These are phyloP conservation scores for Hyperopisus bebe DNA, from an alignment of 2,113 vertebrate genomes.

Conservation along the genomic window DNA sequence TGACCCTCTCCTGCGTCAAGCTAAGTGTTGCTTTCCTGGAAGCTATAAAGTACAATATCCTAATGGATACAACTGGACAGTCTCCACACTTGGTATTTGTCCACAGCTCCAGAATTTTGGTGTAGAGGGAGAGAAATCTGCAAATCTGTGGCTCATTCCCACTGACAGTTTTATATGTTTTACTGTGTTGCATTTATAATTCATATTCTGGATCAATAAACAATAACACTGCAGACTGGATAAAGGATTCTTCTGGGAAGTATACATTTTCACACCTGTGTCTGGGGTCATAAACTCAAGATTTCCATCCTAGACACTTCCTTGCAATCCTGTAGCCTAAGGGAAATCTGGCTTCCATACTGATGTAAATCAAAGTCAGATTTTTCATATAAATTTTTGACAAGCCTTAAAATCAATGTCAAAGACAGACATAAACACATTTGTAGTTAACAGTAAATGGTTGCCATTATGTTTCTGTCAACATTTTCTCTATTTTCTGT, in stretches of 20 bases:
- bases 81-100: neutral
- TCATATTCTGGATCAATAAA: constrained; percentile 14
- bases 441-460: neutral
- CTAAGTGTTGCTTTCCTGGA: constrained; percentile 8
- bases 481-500: neutral
- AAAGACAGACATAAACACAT: neutral
- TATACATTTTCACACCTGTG: neutral
- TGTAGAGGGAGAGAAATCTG: neutral
- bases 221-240: constrained; percentile 8
- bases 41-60: constrained; percentile 10
- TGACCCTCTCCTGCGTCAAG: neutral
- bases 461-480: neutral
- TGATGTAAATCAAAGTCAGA: neutral
- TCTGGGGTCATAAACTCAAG: neutral
- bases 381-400: neutral
- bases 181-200: neutral
- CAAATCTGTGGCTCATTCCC: neutral
- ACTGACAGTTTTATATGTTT: constrained; percentile 2
- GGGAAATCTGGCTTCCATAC: constrained; percentile 4
- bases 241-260: neutral
- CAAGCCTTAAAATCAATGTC: neutral
- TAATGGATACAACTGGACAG: neutral
- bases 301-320: neutral
- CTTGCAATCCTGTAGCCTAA: neutral
- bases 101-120: neutral